Evolutionary conservation across 2,797 vertebrate species (phyloP), one percentile per base, ranked within the genome.

Genomic region (Anolis apletophallus): DNA sequence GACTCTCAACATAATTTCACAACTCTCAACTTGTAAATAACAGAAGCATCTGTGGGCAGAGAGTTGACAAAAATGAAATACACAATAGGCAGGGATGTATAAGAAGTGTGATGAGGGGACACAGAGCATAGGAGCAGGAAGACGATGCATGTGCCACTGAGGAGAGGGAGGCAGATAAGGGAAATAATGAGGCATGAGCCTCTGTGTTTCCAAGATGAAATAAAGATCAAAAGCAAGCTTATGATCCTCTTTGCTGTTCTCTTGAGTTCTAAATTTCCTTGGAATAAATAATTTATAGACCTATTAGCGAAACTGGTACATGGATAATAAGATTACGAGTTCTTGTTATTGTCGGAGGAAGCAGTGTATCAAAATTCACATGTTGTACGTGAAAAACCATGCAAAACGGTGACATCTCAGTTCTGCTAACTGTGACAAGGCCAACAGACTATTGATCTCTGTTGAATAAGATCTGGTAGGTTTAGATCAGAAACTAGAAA

Each of bases 281-380:
- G 52, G 54, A 67, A 75, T 75, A 67, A 34, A 59, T 84, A 75
- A 84, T 75, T 59, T 83, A 83, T 75, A 54, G 55, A 64, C 72
- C n/a, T 75, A 50, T 50, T 84, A 64, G 36, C 23, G n/a, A 84
- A 75, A 19, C 57, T 67, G 52, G 72, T 64, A 67, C 59, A 52
- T 14, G 84, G 52, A 32, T 29, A 71, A 71, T 59, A 50, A 79
- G 64, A 79, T 85, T 71, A n/a, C 46, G 34, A 57, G 8, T 32
- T 80, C 55, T 19, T 26, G 34, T 80, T 72, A 19, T 72, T 61
- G 34, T 73, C 50, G 72, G 77, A 80, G 68, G 34, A 85, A 73
- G 54, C 34, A 73, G 29, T 29, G 26, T 80, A 67, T 85, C 76
- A 73, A 46, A 80, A n/a, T 32, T 85, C 21, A 52, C 13, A 52